Evolutionary conservation across 2,797 vertebrate genomes (phyloP).

Genomic region (Lutjanus argentimaculatus): DNA sequence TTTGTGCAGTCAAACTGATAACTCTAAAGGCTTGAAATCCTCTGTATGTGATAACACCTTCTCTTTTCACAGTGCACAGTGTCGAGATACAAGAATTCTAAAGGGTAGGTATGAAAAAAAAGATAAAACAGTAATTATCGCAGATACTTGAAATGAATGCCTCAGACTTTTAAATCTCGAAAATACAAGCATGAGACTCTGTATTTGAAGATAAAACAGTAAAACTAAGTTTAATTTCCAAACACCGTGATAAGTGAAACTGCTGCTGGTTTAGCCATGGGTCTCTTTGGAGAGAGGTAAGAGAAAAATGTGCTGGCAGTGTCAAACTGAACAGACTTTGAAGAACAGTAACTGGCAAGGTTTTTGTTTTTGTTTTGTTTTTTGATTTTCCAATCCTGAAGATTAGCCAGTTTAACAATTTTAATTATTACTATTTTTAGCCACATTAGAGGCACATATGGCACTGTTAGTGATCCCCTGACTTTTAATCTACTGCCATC

Average conservation of each 20-base stretch:
- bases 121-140: constrained; percentile 69
- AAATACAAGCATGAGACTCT: constrained; percentile 39
- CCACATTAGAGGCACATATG: not conserved
- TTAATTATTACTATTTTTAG: constrained; percentile 4
- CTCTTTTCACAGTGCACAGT: constrained; percentile 45
- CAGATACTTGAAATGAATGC: constrained; percentile 61
- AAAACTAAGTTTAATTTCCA: constrained; percentile 44
- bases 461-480: not conserved
- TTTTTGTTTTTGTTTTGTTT: constrained; percentile 3
- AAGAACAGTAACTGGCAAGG: constrained; percentile 1
- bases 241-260: constrained; percentile 26
- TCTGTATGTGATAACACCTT: constrained; percentile 66
- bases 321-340: constrained; percentile 14
- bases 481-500: not conserved
- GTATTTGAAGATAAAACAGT: constrained; percentile 56
- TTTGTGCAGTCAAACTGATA: constrained; percentile 76
- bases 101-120: constrained; percentile 42
- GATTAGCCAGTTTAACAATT: not conserved
- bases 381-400: constrained; percentile 2
- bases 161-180: constrained; percentile 49
- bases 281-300: not conserved
- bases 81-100: constrained; percentile 47
- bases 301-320: constrained; percentile 19
- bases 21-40: constrained; percentile 69
- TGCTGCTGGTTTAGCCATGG: constrained; percentile 10